Base-by-base conservation (phyloP, 2,797 vertebrate genomes). In the Hipposideros larvatus region DNA sequence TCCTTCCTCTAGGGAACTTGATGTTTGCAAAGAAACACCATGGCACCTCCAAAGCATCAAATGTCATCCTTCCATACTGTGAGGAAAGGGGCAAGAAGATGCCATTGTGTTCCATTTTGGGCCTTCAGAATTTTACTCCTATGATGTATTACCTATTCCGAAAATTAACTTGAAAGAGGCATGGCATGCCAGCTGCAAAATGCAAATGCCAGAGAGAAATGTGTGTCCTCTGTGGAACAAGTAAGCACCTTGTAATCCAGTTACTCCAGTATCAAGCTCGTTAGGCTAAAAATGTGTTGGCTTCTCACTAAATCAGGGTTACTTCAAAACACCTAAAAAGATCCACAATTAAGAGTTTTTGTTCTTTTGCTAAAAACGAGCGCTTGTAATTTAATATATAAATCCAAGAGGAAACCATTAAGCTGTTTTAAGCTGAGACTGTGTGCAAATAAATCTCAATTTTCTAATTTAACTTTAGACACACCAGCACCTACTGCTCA, bases 381-480 rank as follows among this genome's bases (percentile, higher is more conserved):
- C 31, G 61, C 24, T 70, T 53, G 21, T 57, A 55, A 87, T 22
- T 2, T 37, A 15, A 24, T 48, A 59, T 7, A 34, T 78, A 85
- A 91, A 80, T 65, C 68, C 10, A 83, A 53, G 51, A 78, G 14
- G 74, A 73, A 91, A 89, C 85, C 31, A 61, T 61, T 65, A 63
- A 59, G 57, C 34, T 89, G 7, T 80, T 86, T 66, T 57, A 79
- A 91, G 61, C 51, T 51, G 31, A 75, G 34, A 84, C 41, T 55
- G 16, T 43, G 4, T 68, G 61, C 37, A 90, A 71, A 59, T 48
- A 74, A 90, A 84, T 57, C 74, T 91, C 66, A 48, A 10, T 48
- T 70, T 91, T 95, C 65, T 66, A 79, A 63, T 82, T 96, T 90
- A 59, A 90, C 75, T 26, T 75, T 22, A 88, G 78, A 94, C 46